Evolutionary conservation across 2,113 vertebrate genomes (phyloP).

Genomic region (Sphyrna mokarran): DNA sequence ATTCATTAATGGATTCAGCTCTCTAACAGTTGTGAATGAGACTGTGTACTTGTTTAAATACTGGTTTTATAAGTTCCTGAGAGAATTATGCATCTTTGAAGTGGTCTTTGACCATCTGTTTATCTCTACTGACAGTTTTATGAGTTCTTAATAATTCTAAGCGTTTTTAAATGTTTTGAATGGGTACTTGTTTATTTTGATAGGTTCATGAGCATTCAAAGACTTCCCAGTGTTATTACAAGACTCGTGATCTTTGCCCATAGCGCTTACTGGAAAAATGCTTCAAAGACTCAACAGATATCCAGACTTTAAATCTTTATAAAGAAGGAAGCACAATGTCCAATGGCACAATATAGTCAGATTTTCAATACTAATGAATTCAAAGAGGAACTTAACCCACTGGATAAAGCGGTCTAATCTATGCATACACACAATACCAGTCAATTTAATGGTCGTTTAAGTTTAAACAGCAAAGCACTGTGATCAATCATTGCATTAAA

Average conservation of each 20-base stretch:
- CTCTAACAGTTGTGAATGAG: background rate
- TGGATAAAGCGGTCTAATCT: background rate
- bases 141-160: too few relatives aligned
- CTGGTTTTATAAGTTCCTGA: background rate
- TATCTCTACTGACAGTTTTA: too few relatives aligned
- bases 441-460: background rate
- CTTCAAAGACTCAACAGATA: too few relatives aligned
- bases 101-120: background rate
- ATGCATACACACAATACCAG: background rate
- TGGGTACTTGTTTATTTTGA: too few relatives aligned
- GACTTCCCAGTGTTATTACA: too few relatives aligned
- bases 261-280: too few relatives aligned
- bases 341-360: background rate
- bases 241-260: too few relatives aligned
- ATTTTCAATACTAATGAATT: background rate
- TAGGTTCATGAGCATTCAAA: too few relatives aligned
- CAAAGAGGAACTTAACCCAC: background rate
- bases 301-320: too few relatives aligned
- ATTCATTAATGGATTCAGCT: background rate
- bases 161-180: too few relatives aligned
- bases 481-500: background rate
- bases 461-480: background rate
- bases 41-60: background rate
- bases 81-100: background rate
- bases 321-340: background rate